Evolutionary conservation across 2,797 vertebrate genomes (phyloP).

Genomic region (Clangula hyemalis): DNA sequence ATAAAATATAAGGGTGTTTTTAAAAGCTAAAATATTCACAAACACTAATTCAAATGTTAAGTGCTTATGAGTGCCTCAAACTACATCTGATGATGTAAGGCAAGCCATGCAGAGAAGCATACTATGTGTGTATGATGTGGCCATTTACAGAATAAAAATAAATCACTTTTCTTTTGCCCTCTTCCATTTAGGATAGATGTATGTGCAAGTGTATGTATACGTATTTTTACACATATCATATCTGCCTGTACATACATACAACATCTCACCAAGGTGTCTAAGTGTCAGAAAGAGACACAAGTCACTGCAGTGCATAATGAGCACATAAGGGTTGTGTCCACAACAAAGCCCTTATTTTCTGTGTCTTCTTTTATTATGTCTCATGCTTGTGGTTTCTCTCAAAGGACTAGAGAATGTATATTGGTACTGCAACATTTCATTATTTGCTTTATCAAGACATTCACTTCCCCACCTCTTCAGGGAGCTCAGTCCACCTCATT

Average conservation of each 20-base stretch:
- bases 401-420: not conserved
- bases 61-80: constrained; percentile 25
- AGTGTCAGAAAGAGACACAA: not conserved
- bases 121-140: not conserved
- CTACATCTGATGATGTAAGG: not conserved
- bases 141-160: not conserved
- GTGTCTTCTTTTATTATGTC: constrained; percentile 28
- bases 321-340: not conserved
- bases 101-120: not conserved
- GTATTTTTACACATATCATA: not conserved
- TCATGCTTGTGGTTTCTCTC: not conserved
- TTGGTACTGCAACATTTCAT: constrained; percentile 39
- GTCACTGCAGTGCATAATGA: not conserved
- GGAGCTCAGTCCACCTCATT: not conserved
- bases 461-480: constrained; percentile 4
- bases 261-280: not conserved
- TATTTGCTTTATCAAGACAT: constrained; percentile 43
- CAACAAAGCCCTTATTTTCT: not conserved
- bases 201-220: not conserved
- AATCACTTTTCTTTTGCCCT: not conserved
- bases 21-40: constrained; percentile 16
- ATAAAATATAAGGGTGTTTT: not conserved
- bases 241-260: not conserved
- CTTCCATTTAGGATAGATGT: not conserved
- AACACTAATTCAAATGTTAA: not conserved